Percentiles rank a stretch among this genome's conserved stretches.
phyloP scores from a whole-genome alignment of 2,888 invertebrate genomes.

The Baccha elongata region DNA sequence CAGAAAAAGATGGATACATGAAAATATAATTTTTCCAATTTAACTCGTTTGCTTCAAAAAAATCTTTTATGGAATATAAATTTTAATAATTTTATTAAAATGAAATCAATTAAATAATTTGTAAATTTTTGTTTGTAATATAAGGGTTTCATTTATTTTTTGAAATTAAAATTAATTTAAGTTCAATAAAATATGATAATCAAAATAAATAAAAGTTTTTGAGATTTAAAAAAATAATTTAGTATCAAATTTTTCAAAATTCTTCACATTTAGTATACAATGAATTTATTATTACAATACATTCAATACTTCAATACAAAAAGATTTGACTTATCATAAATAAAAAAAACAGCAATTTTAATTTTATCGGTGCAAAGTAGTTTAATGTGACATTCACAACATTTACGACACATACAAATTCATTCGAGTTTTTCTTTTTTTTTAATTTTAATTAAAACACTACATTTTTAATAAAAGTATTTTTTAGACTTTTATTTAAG shows the following conservation, averaged over 20 bases:
- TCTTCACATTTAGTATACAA: constrained; percentile 22
- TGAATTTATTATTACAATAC: constrained; percentile 18
- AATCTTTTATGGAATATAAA: no score
- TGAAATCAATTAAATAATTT: neutral
- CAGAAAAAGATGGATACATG: neutral
- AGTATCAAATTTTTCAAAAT: neutral
- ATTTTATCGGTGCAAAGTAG: constrained; percentile 62
- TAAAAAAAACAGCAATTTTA: no score
- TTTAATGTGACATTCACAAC: constrained; percentile 62
- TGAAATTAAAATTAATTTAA: no score
- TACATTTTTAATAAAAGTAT: neutral
- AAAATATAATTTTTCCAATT: no score
- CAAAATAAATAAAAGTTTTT: no score
- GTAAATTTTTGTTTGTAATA: no score
- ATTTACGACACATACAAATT: constrained; percentile 55
- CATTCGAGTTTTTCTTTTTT: constrained; percentile 18
- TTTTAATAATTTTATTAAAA: neutral
- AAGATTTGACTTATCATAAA: constrained; percentile 7
- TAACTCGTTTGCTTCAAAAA: no score
- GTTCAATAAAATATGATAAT: no score
- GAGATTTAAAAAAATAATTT: neutral
- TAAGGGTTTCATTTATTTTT: no score
- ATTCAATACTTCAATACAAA: constrained; percentile 48
- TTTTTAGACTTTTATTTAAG: constrained; percentile 15
- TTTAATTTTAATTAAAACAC: constrained; percentile 17